These are phyloP conservation scores for Drosophila affinis DNA, from an alignment of 2,888 invertebrate species.

Conservation along the genomic window DNA sequence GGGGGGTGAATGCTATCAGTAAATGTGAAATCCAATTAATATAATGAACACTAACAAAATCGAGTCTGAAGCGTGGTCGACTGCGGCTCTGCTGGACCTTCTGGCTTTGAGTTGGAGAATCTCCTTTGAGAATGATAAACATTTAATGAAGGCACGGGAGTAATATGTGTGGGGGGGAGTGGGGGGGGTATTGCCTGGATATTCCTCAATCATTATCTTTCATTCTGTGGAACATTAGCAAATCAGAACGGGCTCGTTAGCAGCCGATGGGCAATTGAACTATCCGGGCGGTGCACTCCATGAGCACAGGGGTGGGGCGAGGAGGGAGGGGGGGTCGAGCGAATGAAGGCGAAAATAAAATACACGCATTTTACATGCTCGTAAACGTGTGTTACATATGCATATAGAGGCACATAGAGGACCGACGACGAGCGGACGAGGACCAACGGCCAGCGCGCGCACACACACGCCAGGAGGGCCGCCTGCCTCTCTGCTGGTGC, in stretches of 20 bases:
- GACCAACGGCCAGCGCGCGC: slow-evolving; percentile 12
- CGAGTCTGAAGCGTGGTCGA: too few relatives aligned
- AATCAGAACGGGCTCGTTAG: slow-evolving; percentile 64
- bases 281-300: slow-evolving; percentile 25
- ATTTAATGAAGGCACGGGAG: background rate
- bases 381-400: slow-evolving; percentile 78
- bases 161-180: background rate
- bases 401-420: slow-evolving; percentile 19
- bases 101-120: too few relatives aligned
- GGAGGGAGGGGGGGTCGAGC: background rate
- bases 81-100: too few relatives aligned
- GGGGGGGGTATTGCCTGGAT: background rate
- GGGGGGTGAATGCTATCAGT: too few relatives aligned
- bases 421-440: too few relatives aligned
- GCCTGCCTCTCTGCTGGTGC: background rate
- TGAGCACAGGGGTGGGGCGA: slow-evolving; percentile 12
- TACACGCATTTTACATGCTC: slow-evolving; percentile 78
- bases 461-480: slow-evolving; percentile 41
- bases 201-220: slow-evolving; percentile 18
- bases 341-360: slow-evolving; percentile 70
- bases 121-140: too few relatives aligned
- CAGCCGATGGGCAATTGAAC: slow-evolving; percentile 55
- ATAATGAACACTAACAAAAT: too few relatives aligned
- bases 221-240: slow-evolving; percentile 41
- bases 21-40: too few relatives aligned